Evolutionary conservation across 1,140 invertebrate genomes (phyloP), one percentile per base, ranked within the genome.

Genomic region (Pseudomyrmex concolor): DNA sequence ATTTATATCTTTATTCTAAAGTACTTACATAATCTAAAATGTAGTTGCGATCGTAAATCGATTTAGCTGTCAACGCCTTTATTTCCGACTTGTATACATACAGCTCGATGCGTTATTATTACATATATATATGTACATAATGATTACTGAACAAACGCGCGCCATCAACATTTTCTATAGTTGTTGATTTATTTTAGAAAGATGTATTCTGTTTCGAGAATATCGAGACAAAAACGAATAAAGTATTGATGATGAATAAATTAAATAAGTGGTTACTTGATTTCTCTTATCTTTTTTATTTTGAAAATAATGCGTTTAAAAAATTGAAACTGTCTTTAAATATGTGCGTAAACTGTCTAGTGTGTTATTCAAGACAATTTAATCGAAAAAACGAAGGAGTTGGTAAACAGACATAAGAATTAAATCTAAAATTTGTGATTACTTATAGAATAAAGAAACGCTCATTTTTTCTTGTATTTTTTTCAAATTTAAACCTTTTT

Each of bases 101-200:
- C 86, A 84, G 76, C 22, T 62, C 45, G 4, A 34, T 19, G 22
- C 10, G 25, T 60, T 80, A 15, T 77, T 86, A 78, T 70, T 34
- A 34, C 34, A 34, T 34, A 59, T 89, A 81, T 89, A 89, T 51
- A 82, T 85, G 83, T 72, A 88, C 51, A 76, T 85, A 82, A 72
- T 72, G n/a, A 83, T 85, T 50, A 73, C 13, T 71, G 5, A 89
- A 22, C 8, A 51, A 19, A 17, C 8, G 59, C 19, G 0, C 13
- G 17, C 15, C 51, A 59, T 72, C 48, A 48, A 64, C 10, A 62
- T 83, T 88, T 83, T 83, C 51, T 83, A 80, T 34, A 34, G 87
- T 67, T 86, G 77, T 85, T 62, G 66, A 87, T 60, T 85, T 59
- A 73, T 48, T 60, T 66, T 67, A 83, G 43, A 84, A 66, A 45